Base-by-base conservation (phyloP, 2,888 invertebrate species). In the Plusia festucae region DNA sequence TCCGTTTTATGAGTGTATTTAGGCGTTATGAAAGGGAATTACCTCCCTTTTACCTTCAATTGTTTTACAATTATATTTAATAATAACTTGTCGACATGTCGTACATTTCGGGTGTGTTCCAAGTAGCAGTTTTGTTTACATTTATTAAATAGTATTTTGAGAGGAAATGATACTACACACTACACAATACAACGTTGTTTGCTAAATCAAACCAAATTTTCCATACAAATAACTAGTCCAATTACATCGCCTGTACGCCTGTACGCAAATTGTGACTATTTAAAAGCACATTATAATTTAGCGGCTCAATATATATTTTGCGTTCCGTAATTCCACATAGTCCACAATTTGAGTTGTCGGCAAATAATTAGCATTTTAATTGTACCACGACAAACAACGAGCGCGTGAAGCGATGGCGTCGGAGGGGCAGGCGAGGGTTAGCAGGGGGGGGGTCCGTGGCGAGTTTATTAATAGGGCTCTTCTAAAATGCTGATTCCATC, bases 341-440 rank as follows among this genome's bases (percentile, higher is more conserved):
- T 76, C 75, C 79, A 73, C 84, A 86, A 84, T 88, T 78, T 79
- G 87, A 88, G 82, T 85, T 83, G 88, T 89, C 86, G 83, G 85
- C 90, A 87, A 91, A 91, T 89, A 91, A 91, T 91, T 91, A 90
- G 88, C 91, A 91, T 91, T 90, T 91, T 90, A 91, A 91, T 91
- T 90, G 90, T 88, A 70, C 77, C 80, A 71, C 79, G 79, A 77
- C 82, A 86, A 89, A 87, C 87, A 85, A 79, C 76, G 72, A 76
- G 80, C 78, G 85, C 79, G 84, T 81, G 84, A 81, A 63, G 56
- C 52, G 59, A 34, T 53, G 71, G 49, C 66, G 64, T 34, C 32
- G 18, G 64, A 55, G 59, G 76, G 63, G 63, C 67, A 61, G 61
- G 69, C 32, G 34, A 60, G 70, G 57, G 52, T 55, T 9, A 9